phyloP scores from a whole-genome alignment of 1,140 invertebrate species.

The Dinothrombium tinctorium region DNA sequence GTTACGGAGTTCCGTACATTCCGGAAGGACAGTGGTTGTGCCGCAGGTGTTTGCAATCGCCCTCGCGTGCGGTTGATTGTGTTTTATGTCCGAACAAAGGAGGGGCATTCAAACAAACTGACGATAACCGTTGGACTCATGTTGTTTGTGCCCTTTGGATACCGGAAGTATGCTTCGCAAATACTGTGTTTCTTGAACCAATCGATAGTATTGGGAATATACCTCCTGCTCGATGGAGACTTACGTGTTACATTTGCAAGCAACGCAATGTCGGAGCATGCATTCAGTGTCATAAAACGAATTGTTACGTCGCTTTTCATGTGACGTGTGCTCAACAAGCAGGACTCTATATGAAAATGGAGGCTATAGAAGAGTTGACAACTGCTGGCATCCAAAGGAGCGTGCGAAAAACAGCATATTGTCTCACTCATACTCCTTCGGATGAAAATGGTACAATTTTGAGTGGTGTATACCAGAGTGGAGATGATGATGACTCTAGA shows the following conservation, averaged over 20 bases:
- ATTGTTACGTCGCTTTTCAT: constrained; percentile 92
- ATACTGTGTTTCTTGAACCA: constrained; percentile 88
- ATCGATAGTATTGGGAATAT: constrained; percentile 90
- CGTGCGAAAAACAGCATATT: constrained; percentile 85
- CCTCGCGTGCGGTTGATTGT: constrained; percentile 82
- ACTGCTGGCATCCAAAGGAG: constrained; percentile 33
- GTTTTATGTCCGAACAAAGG: constrained; percentile 91
- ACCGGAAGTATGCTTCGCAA: constrained; percentile 91
- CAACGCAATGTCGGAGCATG: constrained; percentile 78
- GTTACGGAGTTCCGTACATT: constrained; percentile 96
- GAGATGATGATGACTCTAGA: constrained; percentile 8
- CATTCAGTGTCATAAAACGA: constrained; percentile 89
- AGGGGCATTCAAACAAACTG: constrained; percentile 95
- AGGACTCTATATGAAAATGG: constrained; percentile 84
- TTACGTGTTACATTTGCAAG: constrained; percentile 90
- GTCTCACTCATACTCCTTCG: constrained; percentile 70
- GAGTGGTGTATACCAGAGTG: constrained; percentile 7
- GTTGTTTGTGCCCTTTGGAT: constrained; percentile 98
- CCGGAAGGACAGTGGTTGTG: constrained; percentile 98
- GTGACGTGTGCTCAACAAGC: constrained; percentile 95
- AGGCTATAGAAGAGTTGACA: constrained; percentile 48
- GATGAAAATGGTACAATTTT: constrained; percentile 25
- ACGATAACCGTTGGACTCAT: constrained; percentile 86
- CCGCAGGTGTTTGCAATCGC: constrained; percentile 74
- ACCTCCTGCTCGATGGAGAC: constrained; percentile 73